Evolutionary conservation across 2,797 vertebrate genomes (phyloP), one percentile per base, ranked within the genome.

Genomic region (Pygocentrus nattereri): DNA sequence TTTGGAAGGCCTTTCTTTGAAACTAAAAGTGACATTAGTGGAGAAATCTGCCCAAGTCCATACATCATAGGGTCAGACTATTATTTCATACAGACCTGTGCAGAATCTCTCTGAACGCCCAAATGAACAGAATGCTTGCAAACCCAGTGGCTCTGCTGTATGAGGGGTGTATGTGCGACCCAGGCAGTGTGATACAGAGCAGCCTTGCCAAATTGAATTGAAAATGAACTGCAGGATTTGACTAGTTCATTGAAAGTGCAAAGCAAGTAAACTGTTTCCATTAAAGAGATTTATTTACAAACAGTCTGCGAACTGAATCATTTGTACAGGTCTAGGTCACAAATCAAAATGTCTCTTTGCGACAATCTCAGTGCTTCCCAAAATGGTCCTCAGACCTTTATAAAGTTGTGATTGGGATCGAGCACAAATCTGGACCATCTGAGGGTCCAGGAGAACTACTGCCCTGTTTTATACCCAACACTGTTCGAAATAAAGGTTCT

Each of bases 21-120:
- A 88, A 87, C 84, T 56, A 74, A 92, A 90, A 90, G 87, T 82
- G 87, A 91, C 89, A 90, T 90, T 89, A 89, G 91, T 88, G 89
- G 75, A 44, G 91, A 91, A 90, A 92, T 85, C 87, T 86, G n/a
- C 85, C 89, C 92, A 93, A 88, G 62, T 84, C 87, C 84, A 31
- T 88, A 85, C 90, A 81, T 80, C 86, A 80, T 81, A 78, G 87
- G 90, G 89, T 87, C 90, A 74, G 85, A 88, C 89, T 84, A 91
- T 92, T 92, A 91, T 91, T 92, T 87, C 81, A 86, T 88, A 91
- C 89, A 87, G 81, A 86, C 89, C 89, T 61, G 25, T 18, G 27
- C 30, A 91, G 88, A 90, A 91, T 91, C 85, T 90, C 87, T 92
- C 89, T 90, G 89, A 91, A 92, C 92, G 88, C 88, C 91, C 89